phyloP scores from a whole-genome alignment of 2,113 vertebrate species.

The Zosterops japonicus region DNA sequence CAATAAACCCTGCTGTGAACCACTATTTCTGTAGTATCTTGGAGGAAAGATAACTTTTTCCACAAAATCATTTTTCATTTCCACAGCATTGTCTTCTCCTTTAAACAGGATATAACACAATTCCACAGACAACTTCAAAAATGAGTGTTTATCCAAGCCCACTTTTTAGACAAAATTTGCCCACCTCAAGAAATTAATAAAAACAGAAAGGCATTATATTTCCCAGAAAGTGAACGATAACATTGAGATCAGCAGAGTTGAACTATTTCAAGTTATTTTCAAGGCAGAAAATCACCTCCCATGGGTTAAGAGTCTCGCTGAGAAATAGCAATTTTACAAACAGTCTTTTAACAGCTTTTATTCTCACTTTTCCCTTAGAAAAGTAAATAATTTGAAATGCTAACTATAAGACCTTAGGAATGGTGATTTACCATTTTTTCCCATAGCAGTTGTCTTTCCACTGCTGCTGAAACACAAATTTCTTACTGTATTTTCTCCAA shows the following conservation, averaged over 20 bases:
- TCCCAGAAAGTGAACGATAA: background rate
- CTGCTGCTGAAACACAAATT: background rate
- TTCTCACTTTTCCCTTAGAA: background rate
- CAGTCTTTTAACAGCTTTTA: background rate
- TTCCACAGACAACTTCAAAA: conserved; percentile 66
- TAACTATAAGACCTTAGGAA: background rate
- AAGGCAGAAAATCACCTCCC: background rate
- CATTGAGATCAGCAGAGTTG: background rate
- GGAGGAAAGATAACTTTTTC: conserved; percentile 73
- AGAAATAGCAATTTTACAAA: background rate
- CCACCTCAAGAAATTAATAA: conserved; percentile 52
- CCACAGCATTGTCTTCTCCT: conserved; percentile 73
- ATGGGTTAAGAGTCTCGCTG: background rate
- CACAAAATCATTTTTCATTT: conserved; percentile 77
- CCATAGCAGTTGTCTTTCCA: background rate
- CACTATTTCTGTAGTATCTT: conserved; percentile 71
- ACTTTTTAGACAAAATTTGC: conserved; percentile 45
- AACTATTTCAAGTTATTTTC: conserved; percentile 27
- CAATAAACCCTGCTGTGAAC: conserved; percentile 69
- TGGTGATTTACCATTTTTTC: background rate
- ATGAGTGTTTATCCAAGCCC: conserved; percentile 54
- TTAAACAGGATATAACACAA: conserved; percentile 73
- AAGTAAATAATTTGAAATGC: conserved; percentile 43
- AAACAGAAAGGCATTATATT: conserved; percentile 45
- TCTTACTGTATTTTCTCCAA: background rate